phyloP scores from a whole-genome alignment of 2,797 vertebrate genomes.

The Graptemys geographica region DNA sequence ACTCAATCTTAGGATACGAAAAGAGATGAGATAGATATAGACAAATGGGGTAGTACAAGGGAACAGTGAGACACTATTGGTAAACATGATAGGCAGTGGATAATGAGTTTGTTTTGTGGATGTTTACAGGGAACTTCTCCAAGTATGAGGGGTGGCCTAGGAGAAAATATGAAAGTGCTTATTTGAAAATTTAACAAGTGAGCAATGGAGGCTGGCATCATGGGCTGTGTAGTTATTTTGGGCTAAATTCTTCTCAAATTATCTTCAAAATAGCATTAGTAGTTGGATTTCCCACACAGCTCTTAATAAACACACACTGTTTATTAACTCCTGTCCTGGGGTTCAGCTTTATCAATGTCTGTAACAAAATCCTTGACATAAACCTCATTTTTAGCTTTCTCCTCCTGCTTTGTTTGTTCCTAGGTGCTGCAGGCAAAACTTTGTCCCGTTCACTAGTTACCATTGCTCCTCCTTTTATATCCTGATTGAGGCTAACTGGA shows the following conservation, averaged over 20 bases:
- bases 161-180: neutral
- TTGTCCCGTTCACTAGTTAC: neutral
- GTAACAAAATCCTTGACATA: neutral
- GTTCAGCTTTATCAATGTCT: neutral
- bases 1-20: neutral
- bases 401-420: accelerated
- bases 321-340: neutral
- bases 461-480: neutral
- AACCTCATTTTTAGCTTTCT: neutral
- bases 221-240: neutral
- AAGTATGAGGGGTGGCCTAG: neutral
- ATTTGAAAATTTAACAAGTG: neutral
- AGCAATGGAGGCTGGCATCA: neutral
- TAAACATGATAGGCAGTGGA: neutral
- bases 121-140: too few relatives aligned
- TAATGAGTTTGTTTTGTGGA: too few relatives aligned
- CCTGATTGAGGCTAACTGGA: accelerated
- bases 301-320: neutral
- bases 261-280: neutral
- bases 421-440: neutral
- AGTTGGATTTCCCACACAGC: neutral
- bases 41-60: neutral
- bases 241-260: neutral
- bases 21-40: neutral
- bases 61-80: neutral